Conservation (phyloP, 2,888 invertebrate genomes). For the Metellina segmentata region DNA sequence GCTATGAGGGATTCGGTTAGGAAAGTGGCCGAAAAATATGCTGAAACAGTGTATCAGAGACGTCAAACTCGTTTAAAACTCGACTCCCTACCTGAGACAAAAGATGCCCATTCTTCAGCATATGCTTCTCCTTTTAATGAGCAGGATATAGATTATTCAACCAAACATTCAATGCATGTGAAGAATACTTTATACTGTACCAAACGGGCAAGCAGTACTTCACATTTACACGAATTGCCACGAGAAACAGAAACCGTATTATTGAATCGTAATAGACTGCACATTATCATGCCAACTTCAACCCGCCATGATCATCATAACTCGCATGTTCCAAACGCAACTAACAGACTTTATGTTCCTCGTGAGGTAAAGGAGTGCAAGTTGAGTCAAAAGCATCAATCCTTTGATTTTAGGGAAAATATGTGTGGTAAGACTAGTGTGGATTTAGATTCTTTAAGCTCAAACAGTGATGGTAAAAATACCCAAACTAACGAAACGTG, state of each 20-base stretch:
- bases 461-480: not conserved
- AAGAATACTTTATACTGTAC: conserved; percentile 35
- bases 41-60: conserved; percentile 54
- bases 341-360: not conserved
- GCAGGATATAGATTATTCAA: conserved; percentile 13
- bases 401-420: not conserved
- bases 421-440: not conserved
- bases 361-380: not conserved
- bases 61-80: conserved; percentile 44
- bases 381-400: not conserved
- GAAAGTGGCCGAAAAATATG: conserved; percentile 72
- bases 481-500: not conserved
- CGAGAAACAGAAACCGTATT: conserved; percentile 7
- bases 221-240: conserved; percentile 52
- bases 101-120: conserved; percentile 31
- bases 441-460: conserved; percentile 21
- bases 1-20: conserved; percentile 73
- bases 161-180: not conserved
- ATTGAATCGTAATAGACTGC: conserved; percentile 12
- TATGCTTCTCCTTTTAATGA: conserved; percentile 36
- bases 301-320: conserved; percentile 30
- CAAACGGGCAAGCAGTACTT: conserved; percentile 30
- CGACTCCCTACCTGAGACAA: conserved; percentile 49
- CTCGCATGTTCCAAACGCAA: not conserved
- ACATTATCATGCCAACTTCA: conserved; percentile 28